Conservation (phyloP, 2,113 vertebrate genomes). For the Calidris pygmaea region DNA sequence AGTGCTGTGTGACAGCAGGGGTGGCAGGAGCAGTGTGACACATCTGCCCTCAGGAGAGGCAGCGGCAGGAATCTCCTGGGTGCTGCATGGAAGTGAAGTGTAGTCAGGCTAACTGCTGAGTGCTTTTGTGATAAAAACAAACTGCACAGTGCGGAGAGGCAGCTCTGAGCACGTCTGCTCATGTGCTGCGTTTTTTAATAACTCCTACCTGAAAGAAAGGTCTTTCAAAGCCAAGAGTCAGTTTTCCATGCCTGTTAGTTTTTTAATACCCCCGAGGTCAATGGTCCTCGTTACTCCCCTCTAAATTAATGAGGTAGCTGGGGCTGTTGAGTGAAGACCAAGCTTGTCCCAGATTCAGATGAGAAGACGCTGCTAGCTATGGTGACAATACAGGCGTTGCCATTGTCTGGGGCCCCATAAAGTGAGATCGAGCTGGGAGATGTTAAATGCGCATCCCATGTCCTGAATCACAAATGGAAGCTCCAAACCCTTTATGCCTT, state of each 20-base stretch:
- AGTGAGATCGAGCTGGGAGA: not conserved
- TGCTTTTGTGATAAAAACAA: not conserved
- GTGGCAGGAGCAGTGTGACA: not conserved
- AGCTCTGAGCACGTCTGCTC: not conserved
- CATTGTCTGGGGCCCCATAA: not conserved
- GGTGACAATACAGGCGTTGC: not conserved
- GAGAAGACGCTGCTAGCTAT: not conserved
- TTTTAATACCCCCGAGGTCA: not conserved
- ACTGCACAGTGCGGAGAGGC: not conserved
- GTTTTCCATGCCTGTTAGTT: not conserved
- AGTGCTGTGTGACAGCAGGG: not conserved
- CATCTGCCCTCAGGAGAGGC: not conserved
- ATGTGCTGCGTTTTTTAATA: fast-evolving
- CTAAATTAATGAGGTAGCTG: not conserved
- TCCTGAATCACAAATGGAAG: not conserved
- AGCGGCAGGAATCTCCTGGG: not conserved
- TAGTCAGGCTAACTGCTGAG: not conserved
- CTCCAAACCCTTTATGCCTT: not conserved
- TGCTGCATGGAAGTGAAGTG: fast-evolving
- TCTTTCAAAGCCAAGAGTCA: not conserved
- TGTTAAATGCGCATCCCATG: not conserved
- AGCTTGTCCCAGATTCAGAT: not conserved
- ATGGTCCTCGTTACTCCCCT: not conserved
- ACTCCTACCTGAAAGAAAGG: not conserved
- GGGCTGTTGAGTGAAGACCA: not conserved